Conservation (phyloP, 2,797 vertebrate species). For the Meriones psammophilus region DNA sequence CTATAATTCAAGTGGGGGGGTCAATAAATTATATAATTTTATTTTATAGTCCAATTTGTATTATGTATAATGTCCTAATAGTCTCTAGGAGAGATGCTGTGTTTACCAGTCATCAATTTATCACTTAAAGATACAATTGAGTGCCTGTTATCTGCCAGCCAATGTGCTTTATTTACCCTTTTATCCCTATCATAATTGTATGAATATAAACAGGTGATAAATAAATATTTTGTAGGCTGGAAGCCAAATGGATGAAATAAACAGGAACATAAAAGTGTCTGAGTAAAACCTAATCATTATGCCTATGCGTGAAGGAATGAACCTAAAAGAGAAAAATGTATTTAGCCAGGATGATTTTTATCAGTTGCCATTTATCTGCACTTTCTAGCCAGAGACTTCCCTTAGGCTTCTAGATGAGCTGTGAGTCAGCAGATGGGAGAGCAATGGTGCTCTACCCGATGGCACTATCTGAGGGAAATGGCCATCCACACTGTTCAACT, state of each 20-base stretch:
- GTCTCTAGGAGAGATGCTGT: background rate
- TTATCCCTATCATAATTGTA: background rate
- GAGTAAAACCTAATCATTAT: conserved; percentile 13
- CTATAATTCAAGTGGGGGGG: background rate
- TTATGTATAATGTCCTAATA: background rate
- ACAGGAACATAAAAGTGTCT: conserved; percentile 1
- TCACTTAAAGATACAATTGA: conserved; percentile 33
- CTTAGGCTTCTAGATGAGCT: background rate
- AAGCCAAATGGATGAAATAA: conserved; percentile 57
- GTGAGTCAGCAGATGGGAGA: background rate
- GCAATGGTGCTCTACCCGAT: no score
- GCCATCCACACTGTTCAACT: background rate
- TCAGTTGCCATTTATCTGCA: background rate
- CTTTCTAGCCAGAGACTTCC: conserved; percentile 26
- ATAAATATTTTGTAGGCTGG: conserved; percentile 40
- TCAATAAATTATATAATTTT: background rate
- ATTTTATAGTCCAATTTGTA: background rate
- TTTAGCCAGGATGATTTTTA: conserved; percentile 21
- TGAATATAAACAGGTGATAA: conserved; percentile 39
- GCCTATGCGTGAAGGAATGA: background rate
- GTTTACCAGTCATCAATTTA: conserved; percentile 23
- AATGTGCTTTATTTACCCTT: background rate
- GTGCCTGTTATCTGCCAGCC: background rate
- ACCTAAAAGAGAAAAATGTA: background rate
- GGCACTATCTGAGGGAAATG: background rate